These are phyloP conservation scores for Drosophila micromelanica DNA, from an alignment of 1,140 invertebrate genomes.

Conservation along the genomic window DNA sequence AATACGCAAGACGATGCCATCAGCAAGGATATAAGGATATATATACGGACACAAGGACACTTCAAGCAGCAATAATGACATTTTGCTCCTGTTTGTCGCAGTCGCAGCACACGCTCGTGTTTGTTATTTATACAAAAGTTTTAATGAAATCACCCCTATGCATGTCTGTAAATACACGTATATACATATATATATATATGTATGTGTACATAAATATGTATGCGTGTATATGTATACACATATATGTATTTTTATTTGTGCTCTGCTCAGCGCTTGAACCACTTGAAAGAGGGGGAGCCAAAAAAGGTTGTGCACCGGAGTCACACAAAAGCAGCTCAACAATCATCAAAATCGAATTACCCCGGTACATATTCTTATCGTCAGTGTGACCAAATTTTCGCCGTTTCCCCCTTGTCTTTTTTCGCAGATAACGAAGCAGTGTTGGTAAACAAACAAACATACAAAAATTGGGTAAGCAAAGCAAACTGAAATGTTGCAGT, in stretches of 20 bases:
- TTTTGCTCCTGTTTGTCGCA: conserved; percentile 30
- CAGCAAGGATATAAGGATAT: conserved; percentile 10
- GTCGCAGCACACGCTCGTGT: conserved; percentile 21
- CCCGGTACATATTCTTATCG: conserved; percentile 7
- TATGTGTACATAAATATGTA: not conserved
- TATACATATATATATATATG: conserved; percentile 3
- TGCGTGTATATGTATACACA: not conserved
- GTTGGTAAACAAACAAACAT: not conserved
- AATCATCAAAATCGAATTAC: conserved; percentile 42
- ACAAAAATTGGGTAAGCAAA: no score
- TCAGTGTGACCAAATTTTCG: conserved; percentile 25
- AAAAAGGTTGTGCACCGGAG: not conserved
- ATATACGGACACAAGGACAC: conserved; percentile 34
- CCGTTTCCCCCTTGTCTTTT: not conserved
- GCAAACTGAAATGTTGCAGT: no score
- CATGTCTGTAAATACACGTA: conserved; percentile 3
- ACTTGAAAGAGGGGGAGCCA: conserved; percentile 1
- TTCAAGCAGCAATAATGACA: conserved; percentile 55
- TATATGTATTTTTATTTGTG: not conserved
- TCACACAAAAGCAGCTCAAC: conserved; percentile 25
- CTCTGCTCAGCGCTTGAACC: not conserved
- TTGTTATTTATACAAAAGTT: conserved; percentile 60
- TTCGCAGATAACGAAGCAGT: not conserved
- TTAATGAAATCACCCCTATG: conserved; percentile 50
- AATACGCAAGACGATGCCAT: conserved; percentile 29